Evolutionary conservation across 2,888 invertebrate species (phyloP), one percentile per base, ranked within the genome.

Genomic region (Ligdia adustata): DNA sequence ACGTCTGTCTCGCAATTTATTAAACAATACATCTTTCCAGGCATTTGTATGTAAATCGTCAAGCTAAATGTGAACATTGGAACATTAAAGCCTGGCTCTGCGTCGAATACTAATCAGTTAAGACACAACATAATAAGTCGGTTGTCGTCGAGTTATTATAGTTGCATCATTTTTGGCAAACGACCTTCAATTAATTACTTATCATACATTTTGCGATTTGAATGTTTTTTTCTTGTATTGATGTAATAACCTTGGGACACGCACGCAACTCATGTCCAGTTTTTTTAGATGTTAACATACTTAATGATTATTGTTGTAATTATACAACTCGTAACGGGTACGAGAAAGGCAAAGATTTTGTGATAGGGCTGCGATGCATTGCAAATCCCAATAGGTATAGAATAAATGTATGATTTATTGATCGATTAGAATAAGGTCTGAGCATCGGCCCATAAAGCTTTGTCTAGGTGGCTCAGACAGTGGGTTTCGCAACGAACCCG

Each of bases 1-100:
- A 57, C 52, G 54, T 68, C 72, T 73, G 72, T 66, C 67, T 75
- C 60, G 68, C 72, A 75, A 81, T 80, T n/a, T 76, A 76, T 76
- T 75, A 70, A 77, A 81, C 78, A 70, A 83, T 83, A 79, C 78
- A 82, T 82, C 77, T 22, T 22, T 22, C 7, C 22, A 7, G 6
- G n/a, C 55, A 44, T 51, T 55, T 43, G 52, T 51, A 59, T 60
- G 59, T 53, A 52, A 57, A 55, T 53, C 46, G 20, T 39, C 20
- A 34, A 35, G 39, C 34, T 52, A 53, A 49, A 56, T 52, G 54
- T 57, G 55, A 57, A 59, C 62, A 59, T 63, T 65, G 58, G 55
- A 57, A 60, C 61, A 59, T 63, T 66, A 58, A 57, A 60, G 59
- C 60, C 58, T 55, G 51, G 50, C 53, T 63, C 52, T 53, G 54